Conservation (phyloP, 2,888 invertebrate genomes). For the Xestia xanthographa region DNA sequence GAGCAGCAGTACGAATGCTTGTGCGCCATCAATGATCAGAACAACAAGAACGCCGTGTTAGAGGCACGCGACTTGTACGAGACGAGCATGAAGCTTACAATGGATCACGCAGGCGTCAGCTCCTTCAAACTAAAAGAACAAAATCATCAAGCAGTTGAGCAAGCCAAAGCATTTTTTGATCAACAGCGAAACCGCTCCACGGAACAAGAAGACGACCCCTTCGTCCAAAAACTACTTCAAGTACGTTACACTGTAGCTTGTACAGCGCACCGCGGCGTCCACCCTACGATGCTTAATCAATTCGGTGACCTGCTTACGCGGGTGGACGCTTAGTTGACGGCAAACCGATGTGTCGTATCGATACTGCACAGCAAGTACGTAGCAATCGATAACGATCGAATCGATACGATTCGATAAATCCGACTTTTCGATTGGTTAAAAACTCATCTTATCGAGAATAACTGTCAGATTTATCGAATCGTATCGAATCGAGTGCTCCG, state of each 20-base stretch:
- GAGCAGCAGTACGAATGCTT: conserved; percentile 28
- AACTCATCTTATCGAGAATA: too few species aligned
- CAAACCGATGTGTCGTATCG: not conserved
- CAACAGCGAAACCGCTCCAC: conserved; percentile 44
- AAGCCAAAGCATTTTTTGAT: conserved; percentile 48
- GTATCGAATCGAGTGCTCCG: too few species aligned
- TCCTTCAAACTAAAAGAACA: conserved; percentile 48
- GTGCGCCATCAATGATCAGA: conserved; percentile 41
- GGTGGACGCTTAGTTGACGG: not conserved
- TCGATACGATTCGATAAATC: too few species aligned
- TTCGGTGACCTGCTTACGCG: not conserved
- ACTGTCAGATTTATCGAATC: too few species aligned
- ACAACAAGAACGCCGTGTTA: conserved; percentile 39
- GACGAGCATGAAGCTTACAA: conserved; percentile 35
- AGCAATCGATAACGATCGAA: too few species aligned
- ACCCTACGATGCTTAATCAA: not conserved
- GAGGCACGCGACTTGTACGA: conserved; percentile 43
- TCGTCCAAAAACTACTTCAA: conserved; percentile 35
- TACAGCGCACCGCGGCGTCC: not conserved
- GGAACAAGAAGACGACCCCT: conserved; percentile 43
- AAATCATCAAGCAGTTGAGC: conserved; percentile 48
- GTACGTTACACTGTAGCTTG: conserved; percentile 35
- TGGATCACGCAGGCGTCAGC: conserved; percentile 36
- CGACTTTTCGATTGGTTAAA: too few species aligned
- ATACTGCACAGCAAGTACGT: too few species aligned